Conservation (phyloP, 2,888 invertebrate species). For the Conops quadrifasciatus region DNA sequence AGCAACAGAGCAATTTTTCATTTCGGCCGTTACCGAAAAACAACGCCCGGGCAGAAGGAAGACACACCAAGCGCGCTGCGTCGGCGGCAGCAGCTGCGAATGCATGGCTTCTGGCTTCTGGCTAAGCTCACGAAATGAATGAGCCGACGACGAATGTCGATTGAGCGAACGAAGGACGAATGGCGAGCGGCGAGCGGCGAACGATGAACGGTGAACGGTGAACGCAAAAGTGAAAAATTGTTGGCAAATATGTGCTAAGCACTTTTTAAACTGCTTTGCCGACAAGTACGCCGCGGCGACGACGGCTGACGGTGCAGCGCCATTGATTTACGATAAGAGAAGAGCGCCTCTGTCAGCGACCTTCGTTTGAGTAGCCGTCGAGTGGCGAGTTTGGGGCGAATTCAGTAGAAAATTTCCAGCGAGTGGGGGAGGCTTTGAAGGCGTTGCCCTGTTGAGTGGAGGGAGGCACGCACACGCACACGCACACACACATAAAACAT, state of each 20-base stretch:
- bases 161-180: constrained; percentile 25
- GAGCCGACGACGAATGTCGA: constrained; percentile 33
- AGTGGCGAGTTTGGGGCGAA: constrained; percentile 32
- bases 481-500: too few species aligned
- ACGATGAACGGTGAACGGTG: constrained; percentile 4
- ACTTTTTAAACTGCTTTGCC: constrained; percentile 62
- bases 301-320: constrained; percentile 30
- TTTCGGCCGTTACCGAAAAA: constrained; percentile 40
- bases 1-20: constrained; percentile 53
- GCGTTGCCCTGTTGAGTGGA: not conserved
- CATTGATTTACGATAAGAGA: constrained; percentile 24
- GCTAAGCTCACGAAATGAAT: constrained; percentile 40
- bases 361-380: too few species aligned
- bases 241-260: constrained; percentile 64
- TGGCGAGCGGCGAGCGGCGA: constrained; percentile 19
- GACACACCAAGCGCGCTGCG: not conserved
- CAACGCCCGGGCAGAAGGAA: not conserved
- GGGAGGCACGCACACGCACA: too few species aligned
- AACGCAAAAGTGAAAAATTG: constrained; percentile 56
- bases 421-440: constrained; percentile 2
- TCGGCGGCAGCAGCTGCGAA: too few species aligned
- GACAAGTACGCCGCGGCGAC: constrained; percentile 38
- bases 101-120: constrained; percentile 8
- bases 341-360: constrained; percentile 2
- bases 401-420: constrained; percentile 12